Conservation (phyloP, 2,113 vertebrate genomes). For the Bungarus multicinctus region DNA sequence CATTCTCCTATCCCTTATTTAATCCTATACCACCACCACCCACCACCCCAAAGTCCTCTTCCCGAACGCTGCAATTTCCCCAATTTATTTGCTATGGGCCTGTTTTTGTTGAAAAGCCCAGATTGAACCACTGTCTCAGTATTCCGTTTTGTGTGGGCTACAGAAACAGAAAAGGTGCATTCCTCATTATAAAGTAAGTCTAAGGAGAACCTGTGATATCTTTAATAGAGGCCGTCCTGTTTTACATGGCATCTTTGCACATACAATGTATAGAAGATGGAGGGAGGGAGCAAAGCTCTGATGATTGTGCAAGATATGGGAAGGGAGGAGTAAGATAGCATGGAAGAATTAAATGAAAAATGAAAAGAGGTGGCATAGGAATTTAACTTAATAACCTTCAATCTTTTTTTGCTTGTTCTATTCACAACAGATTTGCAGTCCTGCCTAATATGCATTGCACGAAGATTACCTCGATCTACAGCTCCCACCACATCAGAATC, state of each 20-base stretch:
- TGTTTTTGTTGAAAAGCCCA: too few species aligned
- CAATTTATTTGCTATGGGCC: background rate
- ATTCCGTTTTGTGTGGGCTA: background rate
- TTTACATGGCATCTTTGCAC: background rate
- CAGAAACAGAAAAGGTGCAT: background rate
- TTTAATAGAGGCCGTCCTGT: background rate
- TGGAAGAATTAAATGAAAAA: background rate
- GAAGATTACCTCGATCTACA: slow-evolving; percentile 80
- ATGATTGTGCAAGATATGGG: too few species aligned
- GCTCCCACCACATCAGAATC: slow-evolving; percentile 80
- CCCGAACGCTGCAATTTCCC: background rate
- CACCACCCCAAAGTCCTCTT: background rate
- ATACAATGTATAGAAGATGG: too few species aligned
- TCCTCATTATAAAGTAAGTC: background rate
- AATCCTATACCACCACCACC: too few species aligned
- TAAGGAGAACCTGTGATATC: background rate
- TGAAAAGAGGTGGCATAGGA: background rate
- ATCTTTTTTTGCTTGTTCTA: background rate
- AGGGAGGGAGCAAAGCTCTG: too few species aligned
- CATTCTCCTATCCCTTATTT: background rate
- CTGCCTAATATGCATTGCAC: slow-evolving; percentile 91
- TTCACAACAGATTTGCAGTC: slow-evolving; percentile 84
- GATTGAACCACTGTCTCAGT: background rate
- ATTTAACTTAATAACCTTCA: background rate
- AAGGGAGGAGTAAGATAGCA: background rate